Evolutionary conservation across 2,888 invertebrate genomes (phyloP), one percentile per base, ranked within the genome.

Genomic region (Unio pictorum): DNA sequence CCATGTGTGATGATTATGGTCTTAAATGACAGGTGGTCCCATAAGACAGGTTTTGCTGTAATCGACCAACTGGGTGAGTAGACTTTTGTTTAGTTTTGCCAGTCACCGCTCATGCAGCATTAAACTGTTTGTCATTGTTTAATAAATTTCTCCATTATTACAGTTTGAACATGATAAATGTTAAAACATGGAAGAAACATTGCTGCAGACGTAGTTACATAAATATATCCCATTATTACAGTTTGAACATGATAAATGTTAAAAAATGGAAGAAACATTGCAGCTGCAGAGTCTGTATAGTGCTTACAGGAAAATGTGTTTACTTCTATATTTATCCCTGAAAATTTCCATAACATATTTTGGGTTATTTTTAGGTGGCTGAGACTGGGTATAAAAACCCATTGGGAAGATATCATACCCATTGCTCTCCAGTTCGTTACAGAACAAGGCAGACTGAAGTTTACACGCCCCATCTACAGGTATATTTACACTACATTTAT

Each of bases 391-490:
- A 91, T 97, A n/a, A 93, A 93, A 86, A 94, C 94, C 18, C 92
- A 92, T 68, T 94, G 95, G 92, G 90, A 92, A 45, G 91, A 92
- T 0, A 93, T 93, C 83, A 90, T 97, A 56, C 90, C 92, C 1
- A 92, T 93, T 23, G 94, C 94, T 1, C 91, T 97, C 68, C 89
- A 93, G 28, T 97, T 97, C 91, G 93, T 96, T 15, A 95, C 95
- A 79, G 92, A 93, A 26, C 94, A 95, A 86, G 97, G 97, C 56
- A 93, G 98, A 68, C 95, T 97, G 95, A 98, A 98, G 90, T 98
- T 93, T 90, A 94, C 95, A 3, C 92, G 96, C 55, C 96, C 97
- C 4, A 92, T 98, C 64, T 97, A 96, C 90, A 93, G 95, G 92
- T 92, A 85, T 77, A 86, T 30, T 56, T 55, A 20, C 45, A 66